Conservation (phyloP, 2,113 vertebrate genomes). For the Vulpes lagopus region DNA sequence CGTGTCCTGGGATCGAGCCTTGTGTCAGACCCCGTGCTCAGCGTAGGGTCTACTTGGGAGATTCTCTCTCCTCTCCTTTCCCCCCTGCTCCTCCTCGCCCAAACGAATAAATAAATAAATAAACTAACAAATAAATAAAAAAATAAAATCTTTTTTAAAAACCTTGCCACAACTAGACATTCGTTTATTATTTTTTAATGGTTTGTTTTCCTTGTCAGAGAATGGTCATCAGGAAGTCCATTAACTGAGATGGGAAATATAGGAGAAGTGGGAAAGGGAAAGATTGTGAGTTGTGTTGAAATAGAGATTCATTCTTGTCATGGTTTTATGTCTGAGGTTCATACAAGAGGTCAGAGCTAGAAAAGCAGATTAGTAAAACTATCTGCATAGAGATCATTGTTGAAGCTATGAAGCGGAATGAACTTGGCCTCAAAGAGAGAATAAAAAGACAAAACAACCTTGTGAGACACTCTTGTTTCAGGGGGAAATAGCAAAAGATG, state of each 20-base stretch:
- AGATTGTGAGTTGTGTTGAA: no score
- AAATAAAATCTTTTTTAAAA: background rate
- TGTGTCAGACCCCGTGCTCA: no score
- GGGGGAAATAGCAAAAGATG: background rate
- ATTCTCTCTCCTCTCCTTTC: no score
- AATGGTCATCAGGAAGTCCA: background rate
- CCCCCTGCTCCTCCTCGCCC: no score
- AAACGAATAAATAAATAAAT: no score
- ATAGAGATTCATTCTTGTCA: background rate
- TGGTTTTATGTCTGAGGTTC: background rate
- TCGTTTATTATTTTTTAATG: background rate
- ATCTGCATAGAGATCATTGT: background rate
- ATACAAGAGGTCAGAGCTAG: background rate
- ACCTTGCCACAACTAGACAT: background rate
- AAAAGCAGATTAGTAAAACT: background rate
- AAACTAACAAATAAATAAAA: no score
- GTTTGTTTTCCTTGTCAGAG: background rate
- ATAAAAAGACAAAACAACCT: background rate
- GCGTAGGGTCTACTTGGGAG: no score
- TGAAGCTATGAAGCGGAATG: background rate
- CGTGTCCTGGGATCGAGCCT: no score
- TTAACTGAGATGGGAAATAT: background rate
- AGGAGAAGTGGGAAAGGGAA: background rate
- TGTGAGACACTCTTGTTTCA: background rate
- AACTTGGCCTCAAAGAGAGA: background rate